Base-by-base conservation (phyloP, 1,140 invertebrate species). In the Brachionus koreanus region DNA sequence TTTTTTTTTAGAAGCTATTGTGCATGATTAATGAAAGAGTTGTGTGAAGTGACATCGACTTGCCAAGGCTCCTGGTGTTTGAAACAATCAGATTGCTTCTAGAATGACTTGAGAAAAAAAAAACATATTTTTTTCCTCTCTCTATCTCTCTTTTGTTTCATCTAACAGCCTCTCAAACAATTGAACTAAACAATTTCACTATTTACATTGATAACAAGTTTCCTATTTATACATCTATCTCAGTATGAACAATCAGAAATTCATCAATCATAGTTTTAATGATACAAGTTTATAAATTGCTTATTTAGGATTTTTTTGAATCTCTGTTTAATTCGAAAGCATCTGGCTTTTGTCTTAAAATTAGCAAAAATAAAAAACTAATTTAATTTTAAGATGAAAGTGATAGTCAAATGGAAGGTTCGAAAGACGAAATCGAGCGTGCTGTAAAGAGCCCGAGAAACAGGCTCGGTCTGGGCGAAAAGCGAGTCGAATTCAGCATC, bases 401-500 rank as follows among this genome's bases (percentile, higher is more conserved):
- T 9, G 65, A 39, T 6, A 69, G 35, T 69, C 65, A 69, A 49
- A 74, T 74, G 69, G 69, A 74, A 46, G 19, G 39, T 35, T 46
- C 69, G 3, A 74, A 74, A 46, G 25, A 74, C 19, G 69, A 74
- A 19, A 1, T n/a, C 35, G 63, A 67, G 10, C 29, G 25, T 25
- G 35, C 33, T 39, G 6, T 69, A 39, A 39, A 39, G 16, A 69
- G 37, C 6, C 33, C 65, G 16, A 69, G 16, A 16, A 39, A 10
- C 16, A 69, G 37, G 37, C 65, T 69, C 16, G 33, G 33, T 33
- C 10, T 39, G 16, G 19, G 37, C 37, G 65, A 69, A 39, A 69
- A 74, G 43, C 37, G 42, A 13, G 69, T 74, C 69, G 69, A 74
- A 13, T 74, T 74, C 43, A 74, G 37, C 37, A 74, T 74, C 16